Evolutionary conservation across 2,797 vertebrate species (phyloP), one percentile per base, ranked within the genome.

Genomic region (Phataginus tricuspis): DNA sequence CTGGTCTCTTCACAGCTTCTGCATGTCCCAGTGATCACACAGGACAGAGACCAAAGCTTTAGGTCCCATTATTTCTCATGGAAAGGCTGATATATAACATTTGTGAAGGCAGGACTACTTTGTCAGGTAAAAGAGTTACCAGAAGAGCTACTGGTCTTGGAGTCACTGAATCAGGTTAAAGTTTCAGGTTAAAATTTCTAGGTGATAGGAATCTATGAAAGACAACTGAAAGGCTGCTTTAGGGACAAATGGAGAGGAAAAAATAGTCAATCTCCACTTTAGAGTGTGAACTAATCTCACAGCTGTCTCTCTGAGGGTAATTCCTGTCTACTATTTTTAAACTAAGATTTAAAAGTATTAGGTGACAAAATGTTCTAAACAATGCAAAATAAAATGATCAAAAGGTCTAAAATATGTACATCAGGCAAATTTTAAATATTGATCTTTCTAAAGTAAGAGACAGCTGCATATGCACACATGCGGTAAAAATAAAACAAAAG

Each of bases 281-380:
- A 96, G 86, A 21, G 37, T n/a, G 18, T 74, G 79, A 93, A 59
- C 79, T 95, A 86, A 86, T 63, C 61, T 77, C 49, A 61, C 97
- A 97, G 97, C 95, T 96, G 96, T 87, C 10, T 89, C 39, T 25
- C 57, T 68, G 39, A 88, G 1, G 5, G 59, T 57, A 89, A 94
- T 71, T 71, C 39, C 64, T 88, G 45, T n/a, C 80, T 96, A 77
- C 95, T 95, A 96, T 97, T 97, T 96, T 96, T 96, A 96, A 97
- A 93, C 71, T n/a, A 37, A 87, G 53, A 66, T 61, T 77, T 49
- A 93, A 74, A 82, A 83, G 72, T 25, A 66, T 14, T 74, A 71
- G 79, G 77, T 92, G 84, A 91, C 51, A 92, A 91, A 85, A 86
- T 88, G 91, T 89, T 92, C 83, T 85, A 92, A 63, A 79, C 45